A percentile compares a stretch with the other conserved stretches of the same genome.
Conservation (phyloP, 2,888 invertebrate species). For the Chrysolina haemoptera region DNA sequence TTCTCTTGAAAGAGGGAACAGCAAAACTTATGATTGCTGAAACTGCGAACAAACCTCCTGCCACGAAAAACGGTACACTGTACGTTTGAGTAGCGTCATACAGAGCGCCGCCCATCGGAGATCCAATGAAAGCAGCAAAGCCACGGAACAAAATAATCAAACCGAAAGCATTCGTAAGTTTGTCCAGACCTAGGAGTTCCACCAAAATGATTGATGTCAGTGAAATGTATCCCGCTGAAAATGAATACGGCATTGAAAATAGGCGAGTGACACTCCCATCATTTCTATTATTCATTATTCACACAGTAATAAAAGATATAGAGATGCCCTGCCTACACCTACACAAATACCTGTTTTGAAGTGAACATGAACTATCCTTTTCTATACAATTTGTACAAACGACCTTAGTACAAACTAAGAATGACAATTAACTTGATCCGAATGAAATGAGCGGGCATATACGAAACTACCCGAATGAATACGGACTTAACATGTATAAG, state of each 20-base stretch:
- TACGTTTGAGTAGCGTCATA: slow-evolving; percentile 91
- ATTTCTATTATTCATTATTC: too few relatives aligned
- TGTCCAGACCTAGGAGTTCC: slow-evolving; percentile 94
- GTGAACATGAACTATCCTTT: too few relatives aligned
- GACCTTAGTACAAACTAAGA: too few relatives aligned
- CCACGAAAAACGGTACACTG: slow-evolving; percentile 92
- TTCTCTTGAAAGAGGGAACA: slow-evolving; percentile 15
- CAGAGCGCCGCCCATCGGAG: slow-evolving; percentile 89
- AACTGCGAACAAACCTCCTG: slow-evolving; percentile 87
- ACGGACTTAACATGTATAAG: too few relatives aligned
- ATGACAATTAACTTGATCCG: too few relatives aligned
- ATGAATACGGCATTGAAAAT: not conserved
- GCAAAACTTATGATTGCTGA: slow-evolving; percentile 74
- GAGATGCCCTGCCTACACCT: too few relatives aligned
- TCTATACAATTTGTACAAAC: too few relatives aligned
- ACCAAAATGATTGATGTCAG: slow-evolving; percentile 98
- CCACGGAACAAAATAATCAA: slow-evolving; percentile 96
- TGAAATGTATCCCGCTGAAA: slow-evolving; percentile 95
- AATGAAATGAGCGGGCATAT: too few relatives aligned
- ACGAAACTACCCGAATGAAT: too few relatives aligned
- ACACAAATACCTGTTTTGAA: too few relatives aligned
- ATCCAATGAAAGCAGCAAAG: slow-evolving; percentile 90
- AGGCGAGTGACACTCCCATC: too few relatives aligned
- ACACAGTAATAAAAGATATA: too few relatives aligned
- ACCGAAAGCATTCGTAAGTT: slow-evolving; percentile 97